Percentiles rank a stretch among this genome's conserved stretches.
phyloP scores from a whole-genome alignment of 2,797 vertebrate species.

The Vipera latastei region DNA sequence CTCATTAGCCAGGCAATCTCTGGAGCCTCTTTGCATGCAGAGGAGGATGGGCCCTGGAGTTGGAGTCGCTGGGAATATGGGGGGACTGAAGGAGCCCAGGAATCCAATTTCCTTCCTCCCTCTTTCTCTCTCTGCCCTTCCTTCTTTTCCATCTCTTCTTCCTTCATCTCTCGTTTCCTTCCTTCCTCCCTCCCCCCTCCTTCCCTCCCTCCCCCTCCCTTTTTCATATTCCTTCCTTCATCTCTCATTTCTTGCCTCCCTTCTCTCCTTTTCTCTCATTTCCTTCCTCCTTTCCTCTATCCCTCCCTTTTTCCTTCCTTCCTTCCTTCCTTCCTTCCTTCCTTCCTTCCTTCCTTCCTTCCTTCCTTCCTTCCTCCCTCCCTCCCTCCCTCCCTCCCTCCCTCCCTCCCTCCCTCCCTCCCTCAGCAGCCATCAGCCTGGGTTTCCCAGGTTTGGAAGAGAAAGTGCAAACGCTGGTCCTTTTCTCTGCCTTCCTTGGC shows the following conservation, averaged over 20 bases:
- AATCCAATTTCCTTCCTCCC: slow-evolving; percentile 50
- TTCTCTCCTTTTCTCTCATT: too few species aligned
- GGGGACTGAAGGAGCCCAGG: slow-evolving; percentile 50
- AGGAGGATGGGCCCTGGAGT: slow-evolving; percentile 6
- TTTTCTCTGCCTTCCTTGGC: fast-evolving
- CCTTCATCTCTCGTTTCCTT: neutral
- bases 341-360: too few species aligned
- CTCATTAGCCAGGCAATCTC: slow-evolving; percentile 45
- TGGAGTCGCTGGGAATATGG: slow-evolving; percentile 11
- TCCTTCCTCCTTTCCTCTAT: too few species aligned
- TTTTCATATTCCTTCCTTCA: too few species aligned
- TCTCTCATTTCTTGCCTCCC: neutral
- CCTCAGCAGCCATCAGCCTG: slow-evolving; percentile 7
- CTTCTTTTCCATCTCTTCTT: neutral
- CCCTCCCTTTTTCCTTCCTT: too few species aligned
- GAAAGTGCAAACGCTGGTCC: neutral
- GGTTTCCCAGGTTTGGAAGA: slow-evolving; percentile 25
- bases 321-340: too few species aligned
- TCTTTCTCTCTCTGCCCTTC: neutral
- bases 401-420: neutral
- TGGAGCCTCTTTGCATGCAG: slow-evolving; percentile 13
- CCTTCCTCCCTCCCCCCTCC: neutral
- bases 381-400: neutral
- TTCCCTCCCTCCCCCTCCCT: neutral
- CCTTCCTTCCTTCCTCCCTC: too few species aligned